phyloP scores from a whole-genome alignment of 2,113 vertebrate species.

The Halichoeres trimaculatus region DNA sequence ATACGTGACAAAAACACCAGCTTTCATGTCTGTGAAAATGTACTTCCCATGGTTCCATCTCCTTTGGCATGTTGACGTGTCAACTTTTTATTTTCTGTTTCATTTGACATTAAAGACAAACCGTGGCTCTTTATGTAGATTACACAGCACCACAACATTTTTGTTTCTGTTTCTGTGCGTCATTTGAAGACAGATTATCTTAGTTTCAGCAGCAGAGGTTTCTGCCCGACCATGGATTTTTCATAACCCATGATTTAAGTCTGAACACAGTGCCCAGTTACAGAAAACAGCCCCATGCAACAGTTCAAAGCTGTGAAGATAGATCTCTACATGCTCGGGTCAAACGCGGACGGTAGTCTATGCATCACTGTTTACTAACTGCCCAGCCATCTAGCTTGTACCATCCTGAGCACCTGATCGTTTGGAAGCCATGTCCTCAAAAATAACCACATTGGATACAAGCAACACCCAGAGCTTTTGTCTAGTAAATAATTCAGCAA shows the following conservation, averaged over 20 bases:
- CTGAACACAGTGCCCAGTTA: conserved; percentile 14
- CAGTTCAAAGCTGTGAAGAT: no score
- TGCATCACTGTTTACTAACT: not conserved
- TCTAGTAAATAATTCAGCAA: not conserved
- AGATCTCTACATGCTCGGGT: not conserved
- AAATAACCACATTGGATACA: not conserved
- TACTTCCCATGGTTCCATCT: not conserved
- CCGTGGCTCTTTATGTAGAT: no score
- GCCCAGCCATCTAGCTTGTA: not conserved
- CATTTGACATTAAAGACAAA: no score
- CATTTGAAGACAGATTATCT: not conserved
- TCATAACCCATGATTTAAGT: not conserved
- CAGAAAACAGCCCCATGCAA: not conserved
- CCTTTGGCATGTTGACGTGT: not conserved
- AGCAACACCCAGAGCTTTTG: not conserved
- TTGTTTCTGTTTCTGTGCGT: not conserved
- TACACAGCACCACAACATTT: no score
- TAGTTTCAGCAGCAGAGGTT: not conserved
- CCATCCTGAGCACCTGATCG: not conserved
- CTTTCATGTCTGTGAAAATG: conserved; percentile 13
- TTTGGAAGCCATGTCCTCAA: not conserved
- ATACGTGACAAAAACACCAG: conserved; percentile 24
- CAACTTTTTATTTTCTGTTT: not conserved
- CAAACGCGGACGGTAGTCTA: not conserved
- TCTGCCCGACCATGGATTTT: not conserved